Percentiles rank a stretch among this genome's conserved stretches.
phyloP scores from a whole-genome alignment of 2,797 vertebrate genomes.

The Limnodromus scolopaceus region DNA sequence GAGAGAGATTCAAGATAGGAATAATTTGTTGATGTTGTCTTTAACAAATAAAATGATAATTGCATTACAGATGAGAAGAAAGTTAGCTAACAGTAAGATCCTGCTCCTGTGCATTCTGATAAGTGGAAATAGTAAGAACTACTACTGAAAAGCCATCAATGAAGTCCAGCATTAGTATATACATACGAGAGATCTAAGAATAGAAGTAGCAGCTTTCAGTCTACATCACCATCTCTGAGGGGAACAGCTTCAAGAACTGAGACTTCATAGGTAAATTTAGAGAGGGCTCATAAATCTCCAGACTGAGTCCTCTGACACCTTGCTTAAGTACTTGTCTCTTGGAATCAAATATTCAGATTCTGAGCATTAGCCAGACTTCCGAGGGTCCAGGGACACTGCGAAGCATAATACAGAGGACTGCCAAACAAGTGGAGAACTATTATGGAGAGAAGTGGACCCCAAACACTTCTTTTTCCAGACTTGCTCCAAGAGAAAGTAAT shows the following conservation, averaged over 20 bases:
- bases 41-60: neutral
- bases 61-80: neutral
- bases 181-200: neutral
- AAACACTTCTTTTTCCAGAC: neutral
- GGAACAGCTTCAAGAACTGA: neutral
- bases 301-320: neutral
- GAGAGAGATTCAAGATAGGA: neutral
- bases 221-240: neutral
- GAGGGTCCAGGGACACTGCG: neutral
- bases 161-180: neutral
- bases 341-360: neutral
- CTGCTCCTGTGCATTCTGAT: neutral
- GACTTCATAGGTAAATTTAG: neutral
- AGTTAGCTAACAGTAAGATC: neutral
- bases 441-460: neutral
- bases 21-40: neutral
- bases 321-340: neutral
- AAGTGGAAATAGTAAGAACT: neutral
- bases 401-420: neutral
- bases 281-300: neutral
- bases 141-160: neutral
- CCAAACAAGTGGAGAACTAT: neutral
- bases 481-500: neutral
- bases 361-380: neutral
- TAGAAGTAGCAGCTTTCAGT: neutral